phyloP scores from a whole-genome alignment of 92 coral and sea anemone genomes.

The Parazoanthus atlanticus region DNA sequence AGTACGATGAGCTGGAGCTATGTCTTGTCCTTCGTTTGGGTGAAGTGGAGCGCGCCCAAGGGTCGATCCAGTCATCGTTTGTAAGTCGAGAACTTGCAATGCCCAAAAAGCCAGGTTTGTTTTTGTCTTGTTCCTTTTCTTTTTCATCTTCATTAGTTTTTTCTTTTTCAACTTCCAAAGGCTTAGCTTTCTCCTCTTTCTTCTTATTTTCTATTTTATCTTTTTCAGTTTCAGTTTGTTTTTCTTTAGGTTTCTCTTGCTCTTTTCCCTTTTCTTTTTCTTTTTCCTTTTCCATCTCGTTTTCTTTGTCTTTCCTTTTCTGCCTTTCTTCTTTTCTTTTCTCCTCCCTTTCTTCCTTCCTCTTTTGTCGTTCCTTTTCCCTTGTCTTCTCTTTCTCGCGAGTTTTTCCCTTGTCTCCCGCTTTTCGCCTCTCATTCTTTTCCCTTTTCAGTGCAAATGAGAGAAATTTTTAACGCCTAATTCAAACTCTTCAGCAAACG shows the following conservation, averaged over 20 bases:
- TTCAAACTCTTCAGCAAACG: neutral
- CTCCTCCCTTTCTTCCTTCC: slow-evolving; percentile 53
- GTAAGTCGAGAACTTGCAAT: slow-evolving; percentile 80
- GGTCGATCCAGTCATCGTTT: slow-evolving; percentile 87
- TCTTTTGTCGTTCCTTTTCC: slow-evolving; percentile 39
- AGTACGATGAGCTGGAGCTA: slow-evolving; percentile 55
- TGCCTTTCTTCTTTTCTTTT: slow-evolving; percentile 54
- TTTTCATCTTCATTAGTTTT: slow-evolving; percentile 50
- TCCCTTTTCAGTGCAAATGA: slow-evolving; percentile 22
- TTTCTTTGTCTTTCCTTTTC: slow-evolving; percentile 52
- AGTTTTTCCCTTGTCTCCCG: slow-evolving; percentile 63
- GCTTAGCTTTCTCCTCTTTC: slow-evolving; percentile 41
- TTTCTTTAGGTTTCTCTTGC: slow-evolving; percentile 35
- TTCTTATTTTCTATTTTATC: slow-evolving; percentile 48
- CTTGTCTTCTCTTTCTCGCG: slow-evolving; percentile 33
- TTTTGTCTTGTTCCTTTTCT: slow-evolving; percentile 62
- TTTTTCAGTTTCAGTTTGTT: slow-evolving; percentile 47
- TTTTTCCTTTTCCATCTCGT: slow-evolving; percentile 31
- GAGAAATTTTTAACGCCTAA: neutral
- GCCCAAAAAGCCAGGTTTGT: slow-evolving; percentile 62
- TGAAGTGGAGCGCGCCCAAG: slow-evolving; percentile 87
- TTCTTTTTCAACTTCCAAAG: slow-evolving; percentile 47
- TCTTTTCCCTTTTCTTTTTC: slow-evolving; percentile 39
- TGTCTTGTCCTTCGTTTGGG: slow-evolving; percentile 79
- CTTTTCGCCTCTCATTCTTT: slow-evolving; percentile 50